phyloP scores from a whole-genome alignment of 2,888 invertebrate genomes.

The Chrysolina americana region DNA sequence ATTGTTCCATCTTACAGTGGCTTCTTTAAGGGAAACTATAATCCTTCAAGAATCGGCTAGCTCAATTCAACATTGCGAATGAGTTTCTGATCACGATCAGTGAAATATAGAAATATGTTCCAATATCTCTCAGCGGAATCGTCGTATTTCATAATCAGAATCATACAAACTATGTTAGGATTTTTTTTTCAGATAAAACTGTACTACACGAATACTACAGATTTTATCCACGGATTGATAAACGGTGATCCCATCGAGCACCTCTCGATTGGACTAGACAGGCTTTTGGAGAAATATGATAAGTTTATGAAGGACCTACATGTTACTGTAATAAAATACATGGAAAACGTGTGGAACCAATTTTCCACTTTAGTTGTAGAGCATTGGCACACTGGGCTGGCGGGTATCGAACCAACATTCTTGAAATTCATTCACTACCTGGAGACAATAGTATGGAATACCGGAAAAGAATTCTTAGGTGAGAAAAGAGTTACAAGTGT shows the following conservation, averaged over 20 bases:
- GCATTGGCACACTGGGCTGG: conserved; percentile 82
- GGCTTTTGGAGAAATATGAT: conserved; percentile 83
- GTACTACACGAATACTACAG: conserved; percentile 80
- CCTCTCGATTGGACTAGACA: conserved; percentile 78
- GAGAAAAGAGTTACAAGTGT: conserved; percentile 45
- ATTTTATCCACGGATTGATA: conserved; percentile 78
- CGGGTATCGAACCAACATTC: conserved; percentile 84
- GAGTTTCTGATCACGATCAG: too few relatives aligned
- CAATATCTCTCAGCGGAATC: too few relatives aligned
- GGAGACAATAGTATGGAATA: conserved; percentile 81
- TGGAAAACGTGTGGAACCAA: conserved; percentile 83
- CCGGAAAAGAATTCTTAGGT: conserved; percentile 81
- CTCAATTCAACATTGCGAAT: too few relatives aligned
- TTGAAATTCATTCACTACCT: conserved; percentile 83
- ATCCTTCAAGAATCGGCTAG: too few relatives aligned
- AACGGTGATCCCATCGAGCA: conserved; percentile 84
- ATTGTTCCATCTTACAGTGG: too few relatives aligned
- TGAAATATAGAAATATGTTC: too few relatives aligned
- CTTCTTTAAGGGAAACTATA: too few relatives aligned
- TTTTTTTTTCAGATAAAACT: conserved; percentile 72
- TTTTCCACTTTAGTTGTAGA: conserved; percentile 76
- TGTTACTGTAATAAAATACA: conserved; percentile 78
- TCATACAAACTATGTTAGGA: too few relatives aligned
- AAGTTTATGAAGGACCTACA: conserved; percentile 85
- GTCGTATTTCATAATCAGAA: too few relatives aligned